Percentiles rank a stretch among this genome's conserved stretches.
Conservation (phyloP, 2,888 invertebrate genomes). For the Amiota communis region DNA sequence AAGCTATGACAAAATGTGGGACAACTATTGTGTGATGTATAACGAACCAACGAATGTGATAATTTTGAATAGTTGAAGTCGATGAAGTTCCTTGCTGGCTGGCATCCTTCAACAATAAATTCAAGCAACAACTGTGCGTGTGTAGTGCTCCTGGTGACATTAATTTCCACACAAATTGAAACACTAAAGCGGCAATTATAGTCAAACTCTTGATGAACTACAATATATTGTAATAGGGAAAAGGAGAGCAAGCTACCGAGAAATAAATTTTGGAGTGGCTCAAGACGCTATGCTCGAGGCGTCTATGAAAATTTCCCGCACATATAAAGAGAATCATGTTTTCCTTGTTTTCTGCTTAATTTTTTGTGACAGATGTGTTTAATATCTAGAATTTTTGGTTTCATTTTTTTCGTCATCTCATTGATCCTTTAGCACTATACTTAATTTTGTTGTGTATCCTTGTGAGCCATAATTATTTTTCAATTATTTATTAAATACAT, state of each 20-base stretch:
- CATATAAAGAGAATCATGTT: constrained; percentile 5
- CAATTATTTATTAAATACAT: constrained; percentile 68
- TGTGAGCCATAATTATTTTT: constrained; percentile 61
- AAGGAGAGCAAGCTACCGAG: too few species aligned
- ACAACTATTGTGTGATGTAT: neutral
- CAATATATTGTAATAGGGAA: too few species aligned
- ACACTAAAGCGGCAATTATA: constrained; percentile 48
- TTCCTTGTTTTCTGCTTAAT: constrained; percentile 33
- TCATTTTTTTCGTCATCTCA: neutral
- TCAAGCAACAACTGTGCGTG: too few species aligned
- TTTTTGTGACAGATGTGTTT: constrained; percentile 63
- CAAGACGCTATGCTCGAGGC: constrained; percentile 48
- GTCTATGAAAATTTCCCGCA: constrained; percentile 32
- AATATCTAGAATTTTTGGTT: neutral
- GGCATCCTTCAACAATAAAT: constrained; percentile 31
- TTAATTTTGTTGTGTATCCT: constrained; percentile 2
- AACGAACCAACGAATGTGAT: constrained; percentile 4
- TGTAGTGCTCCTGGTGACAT: neutral
- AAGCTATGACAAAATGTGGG: constrained; percentile 36
- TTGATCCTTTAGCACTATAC: neutral
- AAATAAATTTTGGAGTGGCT: neutral
- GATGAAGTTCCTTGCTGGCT: neutral
- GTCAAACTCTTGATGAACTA: constrained; percentile 22
- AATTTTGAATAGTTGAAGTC: constrained; percentile 5
- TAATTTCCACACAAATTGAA: constrained; percentile 44